phyloP scores from a whole-genome alignment of 2,113 vertebrate species.

The Centropristis striata region DNA sequence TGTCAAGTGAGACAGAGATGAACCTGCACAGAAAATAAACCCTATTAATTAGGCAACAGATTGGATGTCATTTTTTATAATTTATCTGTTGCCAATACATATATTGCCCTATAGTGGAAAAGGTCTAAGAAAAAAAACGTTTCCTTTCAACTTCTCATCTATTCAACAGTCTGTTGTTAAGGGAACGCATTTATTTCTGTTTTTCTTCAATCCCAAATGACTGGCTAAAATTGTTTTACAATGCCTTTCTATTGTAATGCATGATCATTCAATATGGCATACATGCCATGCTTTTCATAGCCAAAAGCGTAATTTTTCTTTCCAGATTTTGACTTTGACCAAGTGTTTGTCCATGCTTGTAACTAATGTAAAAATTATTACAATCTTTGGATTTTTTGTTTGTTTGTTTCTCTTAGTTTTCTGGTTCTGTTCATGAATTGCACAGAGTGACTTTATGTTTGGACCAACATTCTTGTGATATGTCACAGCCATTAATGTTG shows the following conservation, averaged over 20 bases:
- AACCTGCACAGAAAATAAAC: not conserved
- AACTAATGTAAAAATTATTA: not conserved
- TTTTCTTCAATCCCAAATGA: conserved; percentile 1
- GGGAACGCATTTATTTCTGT: not conserved
- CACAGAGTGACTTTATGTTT: not conserved
- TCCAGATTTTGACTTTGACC: not conserved
- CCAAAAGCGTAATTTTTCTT: not conserved
- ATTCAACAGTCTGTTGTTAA: not conserved
- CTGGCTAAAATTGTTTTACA: not conserved
- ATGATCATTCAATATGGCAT: not conserved
- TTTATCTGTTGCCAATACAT: not conserved
- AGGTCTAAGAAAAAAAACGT: not conserved
- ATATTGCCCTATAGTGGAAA: not conserved
- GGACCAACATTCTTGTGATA: not conserved
- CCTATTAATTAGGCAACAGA: not conserved
- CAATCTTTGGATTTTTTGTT: not conserved
- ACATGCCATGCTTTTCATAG: not conserved
- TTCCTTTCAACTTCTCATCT: not conserved
- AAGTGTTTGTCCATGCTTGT: not conserved
- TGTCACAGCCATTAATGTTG: conserved; percentile 10
- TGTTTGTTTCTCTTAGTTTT: not conserved
- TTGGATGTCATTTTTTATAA: not conserved
- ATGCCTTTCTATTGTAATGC: not conserved
- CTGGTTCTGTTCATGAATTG: not conserved
- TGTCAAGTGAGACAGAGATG: not conserved